Conservation (phyloP, 2,113 vertebrate species). For the Amia ocellicauda region DNA sequence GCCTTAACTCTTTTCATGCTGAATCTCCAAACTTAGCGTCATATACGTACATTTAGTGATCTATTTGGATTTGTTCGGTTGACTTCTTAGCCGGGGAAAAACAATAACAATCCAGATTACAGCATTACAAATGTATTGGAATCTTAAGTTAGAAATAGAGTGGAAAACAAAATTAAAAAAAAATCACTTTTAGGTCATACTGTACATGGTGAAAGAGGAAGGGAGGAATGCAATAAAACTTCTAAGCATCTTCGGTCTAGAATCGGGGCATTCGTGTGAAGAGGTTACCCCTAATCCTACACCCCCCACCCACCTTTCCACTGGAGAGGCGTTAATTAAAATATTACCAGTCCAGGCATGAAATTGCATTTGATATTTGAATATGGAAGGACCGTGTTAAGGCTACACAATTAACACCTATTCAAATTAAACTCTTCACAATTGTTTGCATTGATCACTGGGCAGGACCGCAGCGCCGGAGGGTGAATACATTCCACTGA, state of each 20-base stretch:
- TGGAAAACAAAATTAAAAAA: too few species aligned
- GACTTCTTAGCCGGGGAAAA: too few species aligned
- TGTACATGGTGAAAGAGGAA: too few species aligned
- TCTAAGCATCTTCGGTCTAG: too few species aligned
- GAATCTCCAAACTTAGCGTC: neutral
- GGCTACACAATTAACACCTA: conserved; percentile 14
- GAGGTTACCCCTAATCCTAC: neutral
- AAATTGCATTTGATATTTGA: neutral
- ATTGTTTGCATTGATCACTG: conserved; percentile 3
- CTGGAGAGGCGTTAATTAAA: neutral
- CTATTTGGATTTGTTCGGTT: too few species aligned
- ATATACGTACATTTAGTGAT: too few species aligned
- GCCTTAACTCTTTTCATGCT: conserved; percentile 8
- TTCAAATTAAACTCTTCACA: conserved; percentile 7
- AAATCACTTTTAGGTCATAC: too few species aligned
- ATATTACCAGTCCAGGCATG: neutral
- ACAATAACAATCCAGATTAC: too few species aligned
- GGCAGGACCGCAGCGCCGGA: neutral
- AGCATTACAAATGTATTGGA: too few species aligned
- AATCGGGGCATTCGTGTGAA: neutral
- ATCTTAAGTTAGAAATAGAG: too few species aligned
- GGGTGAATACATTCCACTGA: conserved; percentile 1
- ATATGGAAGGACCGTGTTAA: conserved; percentile 2
- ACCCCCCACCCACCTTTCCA: too few species aligned
- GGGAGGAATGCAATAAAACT: too few species aligned